phyloP scores from a whole-genome alignment of 2,797 vertebrate genomes.

The Balearica regulorum region DNA sequence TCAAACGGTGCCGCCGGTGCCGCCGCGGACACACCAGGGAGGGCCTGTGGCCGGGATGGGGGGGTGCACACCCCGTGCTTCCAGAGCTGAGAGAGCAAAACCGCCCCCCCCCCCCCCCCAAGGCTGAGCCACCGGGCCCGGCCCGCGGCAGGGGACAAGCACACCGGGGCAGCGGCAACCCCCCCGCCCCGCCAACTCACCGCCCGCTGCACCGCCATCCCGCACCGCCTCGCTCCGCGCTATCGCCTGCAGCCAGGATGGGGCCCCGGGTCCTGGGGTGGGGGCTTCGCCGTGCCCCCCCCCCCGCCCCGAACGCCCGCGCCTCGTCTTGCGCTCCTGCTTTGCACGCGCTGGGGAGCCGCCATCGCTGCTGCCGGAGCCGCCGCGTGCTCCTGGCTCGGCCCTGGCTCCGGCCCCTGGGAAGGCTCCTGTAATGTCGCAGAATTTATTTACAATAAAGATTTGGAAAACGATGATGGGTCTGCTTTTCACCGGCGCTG shows the following conservation, averaged over 20 bases:
- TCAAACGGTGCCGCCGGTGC: background rate
- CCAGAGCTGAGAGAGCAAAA: background rate
- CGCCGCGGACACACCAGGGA: background rate
- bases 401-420: background rate
- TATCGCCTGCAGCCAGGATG: background rate
- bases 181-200: background rate
- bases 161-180: background rate
- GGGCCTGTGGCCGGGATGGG: background rate
- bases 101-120: background rate
- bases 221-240: background rate
- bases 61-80: background rate
- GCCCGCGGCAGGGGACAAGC: background rate
- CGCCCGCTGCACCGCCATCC: background rate
- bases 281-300: background rate
- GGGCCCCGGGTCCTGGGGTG: background rate
- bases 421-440: background rate
- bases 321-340: background rate
- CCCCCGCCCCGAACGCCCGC: background rate
- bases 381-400: background rate
- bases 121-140: background rate
- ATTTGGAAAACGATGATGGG: background rate
- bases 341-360: conserved; percentile 22
- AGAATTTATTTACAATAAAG: conserved; percentile 59
- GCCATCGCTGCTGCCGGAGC: background rate
- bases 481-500: accelerated